Evolutionary conservation across 2,888 invertebrate species (phyloP), one percentile per base, ranked within the genome.

Genomic region (Papilio demoleus): DNA sequence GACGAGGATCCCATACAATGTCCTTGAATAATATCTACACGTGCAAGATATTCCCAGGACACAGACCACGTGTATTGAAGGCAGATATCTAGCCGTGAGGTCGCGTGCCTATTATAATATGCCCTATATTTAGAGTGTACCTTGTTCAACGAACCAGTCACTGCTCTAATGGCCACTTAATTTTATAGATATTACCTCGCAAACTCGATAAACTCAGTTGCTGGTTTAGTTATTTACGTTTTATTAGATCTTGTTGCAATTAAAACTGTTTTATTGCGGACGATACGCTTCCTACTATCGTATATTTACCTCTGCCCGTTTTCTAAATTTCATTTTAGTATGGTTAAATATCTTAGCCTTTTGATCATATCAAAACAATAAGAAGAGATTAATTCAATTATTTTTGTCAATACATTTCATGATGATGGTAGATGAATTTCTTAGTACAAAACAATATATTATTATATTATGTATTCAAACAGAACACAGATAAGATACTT

Each of bases 121-220:
- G 68, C 63, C 58, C 68, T 63, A 63, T 68, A 63, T 68, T 63
- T 64, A 68, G 27, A 53, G 56, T 67, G 45, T 27, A 68, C 38
- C 38, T 38, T 59, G 63, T 59, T 63, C 58, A 63, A 64, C 58
- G 47, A 68, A 63, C 45, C 53, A 63, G 56, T 47, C 63, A 56
- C 62, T 45, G 62, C 31, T 47, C 68, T 68, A 68, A 68, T 68
- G 58, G 63, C 63, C 63, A 68, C 63, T 63, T 59, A 68, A 59
- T 68, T 68, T 63, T 68, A 58, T 63, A 58, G 68, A 64, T 68
- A 47, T 68, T 45, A 63, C 34, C 42, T 59, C 14, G 45, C 27
- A 62, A 68, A 68, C 63, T 63, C 42, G 61, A 67, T 68, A 68
- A 63, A 68, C 56, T 58, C 47, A n/a, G 45, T 42, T 45, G 63